These are phyloP conservation scores for Tethya wilhelma DNA, from an alignment of 37 sponge, comb jelly and placozoan species.

Conservation along the genomic window DNA sequence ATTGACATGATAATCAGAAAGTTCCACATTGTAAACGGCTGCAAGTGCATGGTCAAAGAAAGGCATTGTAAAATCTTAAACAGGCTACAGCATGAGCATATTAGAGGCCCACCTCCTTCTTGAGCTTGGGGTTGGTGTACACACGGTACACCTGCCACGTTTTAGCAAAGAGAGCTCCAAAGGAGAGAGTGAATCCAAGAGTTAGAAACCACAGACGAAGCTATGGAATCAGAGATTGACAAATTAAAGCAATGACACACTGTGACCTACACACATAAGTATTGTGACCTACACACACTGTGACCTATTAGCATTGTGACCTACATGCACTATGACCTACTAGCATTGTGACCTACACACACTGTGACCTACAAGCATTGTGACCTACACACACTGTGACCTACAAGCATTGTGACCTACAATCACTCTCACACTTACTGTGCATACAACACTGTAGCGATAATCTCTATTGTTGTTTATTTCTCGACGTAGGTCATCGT, in stretches of 20 bases:
- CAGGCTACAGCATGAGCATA: background rate
- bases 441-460: conserved; percentile 50
- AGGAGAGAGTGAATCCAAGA: conserved; percentile 80
- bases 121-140: conserved; percentile 63
- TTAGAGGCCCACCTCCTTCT: conserved; percentile 65
- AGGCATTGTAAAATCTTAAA: background rate
- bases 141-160: conserved; percentile 79
- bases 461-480: background rate
- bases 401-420: no score
- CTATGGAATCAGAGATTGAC: no score
- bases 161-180: conserved; percentile 82
- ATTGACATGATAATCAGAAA: conserved; percentile 56
- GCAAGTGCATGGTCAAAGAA: background rate
- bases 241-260: no score
- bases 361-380: no score
- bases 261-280: no score
- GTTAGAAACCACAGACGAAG: conserved; percentile 69
- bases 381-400: no score
- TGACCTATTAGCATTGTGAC: no score
- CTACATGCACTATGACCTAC: no score
- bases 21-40: conserved; percentile 46
- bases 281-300: no score
- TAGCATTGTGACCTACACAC: no score
- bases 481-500: background rate
- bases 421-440: no score